These are phyloP conservation scores for Typhlomys cinereus DNA, from an alignment of 2,113 vertebrate genomes.

Conservation along the genomic window DNA sequence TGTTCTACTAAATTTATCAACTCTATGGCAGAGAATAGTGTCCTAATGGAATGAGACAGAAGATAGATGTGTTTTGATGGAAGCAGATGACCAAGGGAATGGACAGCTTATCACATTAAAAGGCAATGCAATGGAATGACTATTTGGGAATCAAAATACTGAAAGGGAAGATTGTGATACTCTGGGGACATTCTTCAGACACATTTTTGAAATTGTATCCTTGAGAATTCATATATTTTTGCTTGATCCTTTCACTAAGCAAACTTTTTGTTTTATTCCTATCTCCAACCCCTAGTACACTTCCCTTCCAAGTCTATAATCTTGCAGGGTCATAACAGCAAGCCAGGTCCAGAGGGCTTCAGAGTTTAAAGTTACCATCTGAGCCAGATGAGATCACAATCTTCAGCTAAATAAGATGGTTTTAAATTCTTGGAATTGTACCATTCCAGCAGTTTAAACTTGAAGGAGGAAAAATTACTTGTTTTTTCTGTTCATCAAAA, in stretches of 20 bases:
- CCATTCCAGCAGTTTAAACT: not conserved
- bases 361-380: not conserved
- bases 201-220: not conserved
- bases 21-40: not conserved
- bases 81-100: not conserved
- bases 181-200: not conserved
- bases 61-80: not conserved
- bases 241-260: not conserved
- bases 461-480: not conserved
- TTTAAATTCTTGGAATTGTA: not conserved
- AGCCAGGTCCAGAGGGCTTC: not conserved
- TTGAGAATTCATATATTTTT: not conserved
- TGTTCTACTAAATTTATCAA: slow-evolving; percentile 2
- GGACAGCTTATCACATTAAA: not conserved
- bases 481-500: not conserved
- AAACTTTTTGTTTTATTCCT: not conserved
- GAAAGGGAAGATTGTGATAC: not conserved
- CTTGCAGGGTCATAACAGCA: not conserved
- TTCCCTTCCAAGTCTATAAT: not conserved
- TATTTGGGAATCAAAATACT: not conserved
- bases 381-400: not conserved
- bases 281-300: not conserved
- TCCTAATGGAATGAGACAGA: not conserved
- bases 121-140: not conserved
- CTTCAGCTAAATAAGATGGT: not conserved